Base-by-base conservation (phyloP, 1,140 invertebrate genomes). In the Bathynomus jamesi region DNA sequence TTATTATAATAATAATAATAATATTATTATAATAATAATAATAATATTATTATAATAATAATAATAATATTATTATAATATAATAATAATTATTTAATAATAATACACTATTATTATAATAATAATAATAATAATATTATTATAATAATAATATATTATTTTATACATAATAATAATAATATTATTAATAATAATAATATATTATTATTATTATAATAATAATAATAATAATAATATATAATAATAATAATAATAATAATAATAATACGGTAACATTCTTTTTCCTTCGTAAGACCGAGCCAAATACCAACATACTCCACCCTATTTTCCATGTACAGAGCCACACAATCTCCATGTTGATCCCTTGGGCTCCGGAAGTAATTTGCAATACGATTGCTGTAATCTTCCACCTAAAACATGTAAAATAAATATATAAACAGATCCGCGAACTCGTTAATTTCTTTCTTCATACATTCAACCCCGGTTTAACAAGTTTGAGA, bases 271-370 rank as follows among this genome's bases (percentile, higher is more conserved):
- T 53, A 21, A 53, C 21, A 53, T 17, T 17, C 21, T 17, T 17
- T 93, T 60, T 70, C 65, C 67, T 78, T 84, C 10, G 81, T 79
- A 64, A 87, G 76, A 7, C 86, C 86, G 0, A 87, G 78, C 85
- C 85, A 87, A 53, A 85, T 79, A 61, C 80, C 81, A n/a, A 85
- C 80, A 78, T 81, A 85, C 76, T 87, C 83, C 10, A 82, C 82
- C 61, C 82, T 76, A 32, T 77, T 85, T 71, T 87, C 85, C 83
- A 88, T 84, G 65, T 85, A 85, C 3, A 88, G 63, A 8, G 86
- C 85, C 0, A 88, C 81, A 21, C 84, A 82, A 80, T 88, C 86
- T 31, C 84, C 87, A 7, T 77, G 73, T 7, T 75, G 72, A 28
- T 80, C 82, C 0, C 82, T 83, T 8, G 78, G 67, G 28, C 74